phyloP scores from a whole-genome alignment of 2,888 invertebrate species.

The Cheilosia pagana region DNA sequence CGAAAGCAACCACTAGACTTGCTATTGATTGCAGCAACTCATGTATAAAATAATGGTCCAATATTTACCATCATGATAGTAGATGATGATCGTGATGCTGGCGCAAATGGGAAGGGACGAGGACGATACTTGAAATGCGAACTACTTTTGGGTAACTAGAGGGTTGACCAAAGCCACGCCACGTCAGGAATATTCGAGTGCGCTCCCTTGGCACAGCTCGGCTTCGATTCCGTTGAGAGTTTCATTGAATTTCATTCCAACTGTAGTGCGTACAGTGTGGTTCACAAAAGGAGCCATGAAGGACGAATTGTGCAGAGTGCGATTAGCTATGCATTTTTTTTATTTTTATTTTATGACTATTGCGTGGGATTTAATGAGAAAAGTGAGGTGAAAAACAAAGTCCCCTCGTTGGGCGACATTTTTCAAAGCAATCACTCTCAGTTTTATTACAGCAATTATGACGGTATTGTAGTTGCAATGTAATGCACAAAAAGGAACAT shows the following conservation, averaged over 20 bases:
- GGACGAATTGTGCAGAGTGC: not conserved
- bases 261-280: slow-evolving; percentile 36
- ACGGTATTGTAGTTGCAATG: too few relatives aligned
- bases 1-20: slow-evolving; percentile 61
- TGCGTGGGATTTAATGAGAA: too few relatives aligned
- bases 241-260: slow-evolving; percentile 46
- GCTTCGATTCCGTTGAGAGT: slow-evolving; percentile 31
- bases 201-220: slow-evolving; percentile 1
- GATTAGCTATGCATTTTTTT: too few relatives aligned
- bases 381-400: not conserved
- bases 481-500: too few relatives aligned
- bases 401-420: not conserved
- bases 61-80: slow-evolving; percentile 77
- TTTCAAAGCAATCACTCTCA: not conserved
- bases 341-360: too few relatives aligned
- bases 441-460: not conserved
- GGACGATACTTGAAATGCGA: slow-evolving; percentile 37
- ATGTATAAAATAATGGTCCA: slow-evolving; percentile 81
- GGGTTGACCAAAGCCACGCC: slow-evolving; percentile 38
- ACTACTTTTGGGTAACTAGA: slow-evolving; percentile 52
- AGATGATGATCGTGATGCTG: slow-evolving; percentile 5
- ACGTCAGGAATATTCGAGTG: not conserved
- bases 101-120: not conserved
- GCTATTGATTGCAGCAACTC: slow-evolving; percentile 79
- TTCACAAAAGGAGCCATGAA: not conserved